Evolutionary conservation across 53 echinoderm and acorn worm genomes (phyloP).

Genomic region (Echinometra lucunter): DNA sequence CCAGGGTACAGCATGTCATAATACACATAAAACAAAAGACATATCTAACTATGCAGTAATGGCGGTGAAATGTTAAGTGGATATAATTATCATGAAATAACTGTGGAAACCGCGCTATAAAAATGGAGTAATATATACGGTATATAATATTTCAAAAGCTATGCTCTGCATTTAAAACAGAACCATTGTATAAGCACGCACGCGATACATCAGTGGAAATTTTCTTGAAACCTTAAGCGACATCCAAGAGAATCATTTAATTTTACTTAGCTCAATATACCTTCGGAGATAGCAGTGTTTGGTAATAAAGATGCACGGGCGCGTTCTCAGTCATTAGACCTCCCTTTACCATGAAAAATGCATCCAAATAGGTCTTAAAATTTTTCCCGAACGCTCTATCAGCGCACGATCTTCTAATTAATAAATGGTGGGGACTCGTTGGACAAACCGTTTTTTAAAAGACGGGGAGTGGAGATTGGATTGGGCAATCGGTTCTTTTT

Average conservation of each 20-base stretch:
- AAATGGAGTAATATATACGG: too few relatives aligned
- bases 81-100: too few relatives aligned
- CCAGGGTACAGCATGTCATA: too few relatives aligned
- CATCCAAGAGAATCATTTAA: neutral
- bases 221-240: too few relatives aligned
- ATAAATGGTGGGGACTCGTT: neutral
- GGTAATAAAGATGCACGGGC: neutral
- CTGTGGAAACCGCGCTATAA: too few relatives aligned
- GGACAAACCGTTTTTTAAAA: neutral
- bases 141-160: too few relatives aligned
- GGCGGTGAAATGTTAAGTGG: too few relatives aligned
- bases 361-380: neutral
- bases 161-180: too few relatives aligned
- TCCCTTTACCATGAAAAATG: neutral
- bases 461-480: neutral
- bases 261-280: neutral
- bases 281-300: neutral
- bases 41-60: too few relatives aligned
- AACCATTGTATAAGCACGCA: too few relatives aligned
- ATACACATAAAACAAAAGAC: too few relatives aligned
- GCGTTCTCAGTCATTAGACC: constrained; percentile 1
- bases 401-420: neutral
- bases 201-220: too few relatives aligned
- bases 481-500: neutral
- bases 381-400: neutral